Percentiles rank a stretch among this genome's conserved stretches.
Evolutionary conservation across 1,140 invertebrate species (phyloP).

Genomic region (Calliphora vicina): DNA sequence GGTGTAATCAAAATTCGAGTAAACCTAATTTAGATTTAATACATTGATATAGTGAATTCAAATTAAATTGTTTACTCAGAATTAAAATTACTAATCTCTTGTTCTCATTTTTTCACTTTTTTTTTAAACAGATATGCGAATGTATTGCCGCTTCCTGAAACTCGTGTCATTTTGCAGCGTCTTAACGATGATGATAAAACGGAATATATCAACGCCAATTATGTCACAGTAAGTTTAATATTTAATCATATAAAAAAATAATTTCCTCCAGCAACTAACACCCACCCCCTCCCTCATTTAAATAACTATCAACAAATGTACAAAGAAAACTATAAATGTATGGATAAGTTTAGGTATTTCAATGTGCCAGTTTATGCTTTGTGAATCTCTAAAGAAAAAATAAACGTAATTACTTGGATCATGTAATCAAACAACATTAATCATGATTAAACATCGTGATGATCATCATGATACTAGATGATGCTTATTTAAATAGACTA

Average conservation of each 20-base stretch:
- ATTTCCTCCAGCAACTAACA: too few relatives aligned
- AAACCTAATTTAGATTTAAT: background rate
- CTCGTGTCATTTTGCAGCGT: slow-evolving; percentile 77
- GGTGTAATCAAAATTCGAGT: too few relatives aligned
- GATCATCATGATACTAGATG: background rate
- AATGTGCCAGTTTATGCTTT: background rate
- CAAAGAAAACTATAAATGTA: background rate
- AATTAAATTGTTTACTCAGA: too few relatives aligned
- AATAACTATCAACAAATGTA: background rate
- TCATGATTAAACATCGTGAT: slow-evolving; percentile 5
- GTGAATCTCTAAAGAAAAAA: background rate
- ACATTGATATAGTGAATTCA: too few relatives aligned
- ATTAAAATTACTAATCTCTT: background rate
- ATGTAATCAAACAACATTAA: slow-evolving; percentile 5
- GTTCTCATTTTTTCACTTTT: background rate
- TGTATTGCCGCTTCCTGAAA: slow-evolving; percentile 90
- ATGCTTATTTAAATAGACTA: background rate
- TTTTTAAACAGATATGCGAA: slow-evolving; percentile 81
- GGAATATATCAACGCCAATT: slow-evolving; percentile 94
- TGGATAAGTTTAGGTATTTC: too few relatives aligned
- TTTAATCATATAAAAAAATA: background rate
- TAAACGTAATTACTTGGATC: background rate
- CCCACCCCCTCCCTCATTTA: background rate
- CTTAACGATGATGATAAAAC: slow-evolving; percentile 77
- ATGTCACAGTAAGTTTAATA: slow-evolving; percentile 72